Evolutionary conservation across 2,888 invertebrate genomes (phyloP).

Genomic region (Acanthosepion esculentum): DNA sequence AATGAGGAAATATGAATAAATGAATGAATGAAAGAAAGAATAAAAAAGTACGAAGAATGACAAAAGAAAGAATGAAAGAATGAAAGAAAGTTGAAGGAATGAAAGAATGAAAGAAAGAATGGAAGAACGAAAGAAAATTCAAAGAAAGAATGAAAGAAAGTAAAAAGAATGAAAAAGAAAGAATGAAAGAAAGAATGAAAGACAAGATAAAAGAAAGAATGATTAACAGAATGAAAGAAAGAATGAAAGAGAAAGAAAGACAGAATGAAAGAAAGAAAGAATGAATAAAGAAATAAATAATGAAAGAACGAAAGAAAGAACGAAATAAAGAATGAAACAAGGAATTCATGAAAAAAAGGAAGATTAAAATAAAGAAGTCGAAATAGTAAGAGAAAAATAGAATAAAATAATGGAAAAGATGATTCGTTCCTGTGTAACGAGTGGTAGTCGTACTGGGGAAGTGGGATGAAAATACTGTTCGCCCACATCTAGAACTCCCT

Average conservation of each 20-base stretch:
- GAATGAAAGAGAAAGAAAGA: slow-evolving; percentile 36
- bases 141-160: not conserved
- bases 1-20: too few species aligned
- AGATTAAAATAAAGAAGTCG: not conserved
- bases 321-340: too few species aligned
- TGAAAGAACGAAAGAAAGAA: too few species aligned
- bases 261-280: slow-evolving; percentile 45
- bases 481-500: too few species aligned
- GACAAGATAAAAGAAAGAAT: slow-evolving; percentile 24
- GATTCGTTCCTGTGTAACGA: too few species aligned
- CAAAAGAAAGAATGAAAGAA: not conserved
- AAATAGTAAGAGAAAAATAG: too few species aligned
- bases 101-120: not conserved
- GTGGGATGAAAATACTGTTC: too few species aligned
- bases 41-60: not conserved
- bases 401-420: too few species aligned
- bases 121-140: too few species aligned
- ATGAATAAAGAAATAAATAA: not conserved
- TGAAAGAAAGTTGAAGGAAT: too few species aligned
- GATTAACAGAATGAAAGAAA: not conserved
- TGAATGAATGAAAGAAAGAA: too few species aligned
- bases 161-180: slow-evolving; percentile 48
- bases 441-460: too few species aligned
- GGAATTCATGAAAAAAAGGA: not conserved
- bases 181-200: slow-evolving; percentile 47